These are phyloP conservation scores for Mesocricetus auratus DNA, from an alignment of 2,113 vertebrate species.

Conservation along the genomic window DNA sequence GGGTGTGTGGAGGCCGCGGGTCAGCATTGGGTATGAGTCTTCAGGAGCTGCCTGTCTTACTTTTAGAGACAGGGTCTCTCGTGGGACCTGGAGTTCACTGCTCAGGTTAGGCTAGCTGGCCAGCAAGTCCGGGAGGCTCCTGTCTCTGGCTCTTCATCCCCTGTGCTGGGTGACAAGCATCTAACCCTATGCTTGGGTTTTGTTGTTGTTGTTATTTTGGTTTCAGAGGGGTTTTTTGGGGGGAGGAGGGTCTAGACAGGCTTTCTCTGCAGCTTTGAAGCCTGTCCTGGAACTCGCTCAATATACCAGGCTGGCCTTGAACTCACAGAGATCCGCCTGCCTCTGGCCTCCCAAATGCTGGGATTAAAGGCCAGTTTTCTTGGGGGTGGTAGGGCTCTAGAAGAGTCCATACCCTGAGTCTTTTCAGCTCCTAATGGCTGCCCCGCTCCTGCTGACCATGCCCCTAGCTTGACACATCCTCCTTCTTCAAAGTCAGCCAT, in stretches of 20 bases:
- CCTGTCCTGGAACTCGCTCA: too few species aligned
- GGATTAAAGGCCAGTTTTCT: too few species aligned
- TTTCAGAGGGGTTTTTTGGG: too few species aligned
- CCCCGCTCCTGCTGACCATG: rapidly evolving
- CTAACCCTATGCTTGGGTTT: too few species aligned
- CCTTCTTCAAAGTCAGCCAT: neutral
- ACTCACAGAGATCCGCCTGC: too few species aligned
- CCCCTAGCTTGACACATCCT: rapidly evolving
- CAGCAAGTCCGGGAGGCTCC: neutral
- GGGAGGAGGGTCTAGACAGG: too few species aligned
- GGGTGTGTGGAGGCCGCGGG: neutral
- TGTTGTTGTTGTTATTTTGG: too few species aligned
- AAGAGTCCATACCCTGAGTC: rapidly evolving
- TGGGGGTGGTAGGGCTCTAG: too few species aligned
- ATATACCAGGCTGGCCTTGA: too few species aligned
- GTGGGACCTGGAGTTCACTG: neutral
- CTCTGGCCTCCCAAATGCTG: too few species aligned
- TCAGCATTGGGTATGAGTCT: neutral
- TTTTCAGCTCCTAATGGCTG: too few species aligned
- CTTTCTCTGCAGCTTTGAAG: too few species aligned
- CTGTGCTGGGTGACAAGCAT: neutral
- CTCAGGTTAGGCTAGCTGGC: neutral
- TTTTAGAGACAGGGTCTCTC: neutral
- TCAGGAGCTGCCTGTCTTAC: neutral
- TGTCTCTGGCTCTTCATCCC: neutral